A percentile compares a stretch with the other conserved stretches of the same genome.
Evolutionary conservation across 2,797 vertebrate genomes (phyloP).

Genomic region (Rhinophrynus dorsalis): DNA sequence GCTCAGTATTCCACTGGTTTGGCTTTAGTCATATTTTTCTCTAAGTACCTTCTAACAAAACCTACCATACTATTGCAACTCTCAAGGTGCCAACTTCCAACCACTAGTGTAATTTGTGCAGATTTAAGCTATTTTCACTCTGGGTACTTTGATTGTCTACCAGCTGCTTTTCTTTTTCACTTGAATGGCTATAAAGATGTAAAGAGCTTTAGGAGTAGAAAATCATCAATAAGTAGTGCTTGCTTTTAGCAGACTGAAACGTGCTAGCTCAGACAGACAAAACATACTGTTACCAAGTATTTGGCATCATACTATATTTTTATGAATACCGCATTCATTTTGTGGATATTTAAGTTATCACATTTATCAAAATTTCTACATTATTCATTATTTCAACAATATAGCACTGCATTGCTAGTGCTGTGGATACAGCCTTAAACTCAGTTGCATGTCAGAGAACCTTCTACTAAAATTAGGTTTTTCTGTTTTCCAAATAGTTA

Average conservation of each 20-base stretch:
- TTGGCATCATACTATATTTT: not conserved
- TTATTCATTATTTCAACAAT: not conserved
- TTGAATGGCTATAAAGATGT: not conserved
- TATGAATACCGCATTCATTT: not conserved
- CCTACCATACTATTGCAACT: too few relatives aligned
- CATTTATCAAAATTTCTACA: too few relatives aligned
- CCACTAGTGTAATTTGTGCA: too few relatives aligned
- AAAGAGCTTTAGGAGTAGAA: not conserved
- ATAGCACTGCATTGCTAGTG: not conserved
- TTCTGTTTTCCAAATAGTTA: too few relatives aligned
- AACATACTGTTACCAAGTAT: not conserved
- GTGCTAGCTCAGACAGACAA: not conserved
- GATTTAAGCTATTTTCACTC: not conserved
- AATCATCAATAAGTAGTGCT: not conserved
- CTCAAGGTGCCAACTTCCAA: too few relatives aligned
- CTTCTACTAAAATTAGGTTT: too few relatives aligned
- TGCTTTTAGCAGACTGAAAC: not conserved
- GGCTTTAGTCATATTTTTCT: too few relatives aligned
- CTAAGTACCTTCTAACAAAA: too few relatives aligned
- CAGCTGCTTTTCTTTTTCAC: not conserved
- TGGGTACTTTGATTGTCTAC: not conserved
- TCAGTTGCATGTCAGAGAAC: too few relatives aligned
- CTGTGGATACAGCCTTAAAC: not conserved
- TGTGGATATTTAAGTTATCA: not conserved
- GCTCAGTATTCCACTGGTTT: too few relatives aligned